Conservation (phyloP, 2,888 invertebrate genomes). For the Antheraea assamensis region DNA sequence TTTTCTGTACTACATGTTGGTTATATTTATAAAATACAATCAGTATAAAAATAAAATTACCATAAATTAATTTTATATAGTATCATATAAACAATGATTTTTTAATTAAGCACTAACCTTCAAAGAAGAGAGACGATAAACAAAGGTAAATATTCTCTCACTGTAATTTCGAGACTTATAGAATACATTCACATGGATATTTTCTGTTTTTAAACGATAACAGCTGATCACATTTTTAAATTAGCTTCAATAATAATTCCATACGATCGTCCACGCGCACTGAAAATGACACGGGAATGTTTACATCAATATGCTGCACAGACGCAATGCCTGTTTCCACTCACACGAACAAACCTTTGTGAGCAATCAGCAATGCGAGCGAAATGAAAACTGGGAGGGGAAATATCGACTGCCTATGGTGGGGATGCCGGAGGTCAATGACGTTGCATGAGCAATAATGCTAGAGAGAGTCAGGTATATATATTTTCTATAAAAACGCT, state of each 20-base stretch:
- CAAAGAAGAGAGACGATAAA: conserved; percentile 24
- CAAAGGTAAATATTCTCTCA: conserved; percentile 37
- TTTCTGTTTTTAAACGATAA: conserved; percentile 43
- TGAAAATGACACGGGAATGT: conserved; percentile 75
- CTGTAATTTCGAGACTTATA: conserved; percentile 33
- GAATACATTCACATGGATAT: conserved; percentile 37
- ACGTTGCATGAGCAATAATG: conserved; percentile 53
- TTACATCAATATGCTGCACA: conserved; percentile 75
- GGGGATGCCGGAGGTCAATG: conserved; percentile 71
- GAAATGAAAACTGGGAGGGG: conserved; percentile 29
- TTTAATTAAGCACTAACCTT: conserved; percentile 24
- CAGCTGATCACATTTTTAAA: conserved; percentile 69
- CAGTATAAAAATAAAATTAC: background rate
- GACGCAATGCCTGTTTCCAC: conserved; percentile 53
- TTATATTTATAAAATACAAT: background rate
- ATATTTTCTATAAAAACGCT: conserved; percentile 23
- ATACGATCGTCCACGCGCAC: conserved; percentile 68
- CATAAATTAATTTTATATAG: background rate
- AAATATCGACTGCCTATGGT: conserved; percentile 57
- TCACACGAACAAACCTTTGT: conserved; percentile 50
- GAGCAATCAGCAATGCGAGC: conserved; percentile 25
- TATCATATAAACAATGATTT: background rate
- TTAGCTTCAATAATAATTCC: conserved; percentile 54
- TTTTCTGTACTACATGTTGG: background rate
- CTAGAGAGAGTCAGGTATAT: conserved; percentile 42